phyloP scores from a whole-genome alignment of 2,113 vertebrate genomes.

The Alosa alosa region DNA sequence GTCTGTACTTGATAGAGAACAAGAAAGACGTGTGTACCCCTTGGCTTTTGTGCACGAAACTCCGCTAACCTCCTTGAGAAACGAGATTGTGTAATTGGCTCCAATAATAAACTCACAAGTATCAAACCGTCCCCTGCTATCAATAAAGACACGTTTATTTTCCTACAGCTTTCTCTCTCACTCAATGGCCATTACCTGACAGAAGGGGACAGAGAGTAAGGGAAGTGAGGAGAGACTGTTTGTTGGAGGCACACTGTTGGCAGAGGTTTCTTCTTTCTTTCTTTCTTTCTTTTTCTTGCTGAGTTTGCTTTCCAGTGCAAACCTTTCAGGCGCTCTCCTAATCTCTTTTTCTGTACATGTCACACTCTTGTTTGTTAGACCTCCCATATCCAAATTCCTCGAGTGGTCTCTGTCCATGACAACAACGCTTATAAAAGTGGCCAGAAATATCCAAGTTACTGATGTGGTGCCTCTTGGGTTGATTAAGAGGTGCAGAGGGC shows the following conservation, averaged over 20 bases:
- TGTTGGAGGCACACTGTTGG: background rate
- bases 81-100: constrained; percentile 23
- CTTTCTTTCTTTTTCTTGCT: background rate
- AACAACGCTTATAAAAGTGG: constrained; percentile 35
- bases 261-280: background rate
- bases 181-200: constrained; percentile 47
- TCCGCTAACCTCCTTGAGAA: constrained; percentile 29
- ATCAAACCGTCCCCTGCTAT: constrained; percentile 36
- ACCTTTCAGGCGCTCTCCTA: background rate
- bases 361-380: constrained; percentile 36
- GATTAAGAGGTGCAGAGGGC: constrained; percentile 28
- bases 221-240: background rate
- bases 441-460: constrained; percentile 33
- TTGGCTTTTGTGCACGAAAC: constrained; percentile 38
- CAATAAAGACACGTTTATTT: constrained; percentile 66
- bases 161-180: constrained; percentile 49
- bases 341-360: background rate
- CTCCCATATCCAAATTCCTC: constrained; percentile 29
- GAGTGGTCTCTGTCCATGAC: constrained; percentile 22
- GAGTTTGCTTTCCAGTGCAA: constrained; percentile 10
- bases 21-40: constrained; percentile 39
- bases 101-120: constrained; percentile 45
- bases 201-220: background rate
- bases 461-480: constrained; percentile 35
- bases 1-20: background rate